These are phyloP conservation scores for Sebastes melanostomus DNA, from an alignment of 2,797 vertebrate genomes.

Conservation along the genomic window DNA sequence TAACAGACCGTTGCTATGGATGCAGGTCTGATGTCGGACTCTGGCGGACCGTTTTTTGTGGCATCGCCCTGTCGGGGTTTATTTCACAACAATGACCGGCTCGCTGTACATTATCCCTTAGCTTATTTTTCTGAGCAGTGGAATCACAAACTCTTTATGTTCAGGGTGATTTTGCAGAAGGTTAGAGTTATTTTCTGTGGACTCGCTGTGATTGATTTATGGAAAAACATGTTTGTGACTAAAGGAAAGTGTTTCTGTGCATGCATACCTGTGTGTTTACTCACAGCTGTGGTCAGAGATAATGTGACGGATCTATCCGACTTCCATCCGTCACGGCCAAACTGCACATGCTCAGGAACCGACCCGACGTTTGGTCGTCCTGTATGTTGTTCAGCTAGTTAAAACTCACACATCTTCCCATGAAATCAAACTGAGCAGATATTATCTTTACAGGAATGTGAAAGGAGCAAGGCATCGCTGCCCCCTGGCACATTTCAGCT, in stretches of 20 bases:
- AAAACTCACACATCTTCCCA: not conserved
- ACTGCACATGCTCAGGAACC: not conserved
- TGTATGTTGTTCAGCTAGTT: not conserved
- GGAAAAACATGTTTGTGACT: not conserved
- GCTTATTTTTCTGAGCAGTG: not conserved
- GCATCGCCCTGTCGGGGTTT: no score
- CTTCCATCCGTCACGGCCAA: not conserved
- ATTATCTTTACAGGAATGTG: slow-evolving; percentile 12
- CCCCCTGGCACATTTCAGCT: not conserved
- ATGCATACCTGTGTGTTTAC: slow-evolving; percentile 1
- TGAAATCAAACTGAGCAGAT: slow-evolving; percentile 1
- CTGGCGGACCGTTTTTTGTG: no score
- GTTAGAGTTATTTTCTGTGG: not conserved
- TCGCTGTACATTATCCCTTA: not conserved
- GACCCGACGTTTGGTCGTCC: not conserved
- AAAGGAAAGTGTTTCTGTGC: not conserved
- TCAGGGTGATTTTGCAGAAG: not conserved
- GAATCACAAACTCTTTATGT: not conserved
- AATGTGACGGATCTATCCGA: not conserved
- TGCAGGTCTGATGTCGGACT: no score
- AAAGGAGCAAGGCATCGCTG: not conserved
- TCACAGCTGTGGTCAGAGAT: not conserved
- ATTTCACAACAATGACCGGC: not conserved
- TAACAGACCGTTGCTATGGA: no score
- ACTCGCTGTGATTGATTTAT: not conserved